Evolutionary conservation across 2,113 vertebrate genomes (phyloP).

Genomic region (Strix aluco): DNA sequence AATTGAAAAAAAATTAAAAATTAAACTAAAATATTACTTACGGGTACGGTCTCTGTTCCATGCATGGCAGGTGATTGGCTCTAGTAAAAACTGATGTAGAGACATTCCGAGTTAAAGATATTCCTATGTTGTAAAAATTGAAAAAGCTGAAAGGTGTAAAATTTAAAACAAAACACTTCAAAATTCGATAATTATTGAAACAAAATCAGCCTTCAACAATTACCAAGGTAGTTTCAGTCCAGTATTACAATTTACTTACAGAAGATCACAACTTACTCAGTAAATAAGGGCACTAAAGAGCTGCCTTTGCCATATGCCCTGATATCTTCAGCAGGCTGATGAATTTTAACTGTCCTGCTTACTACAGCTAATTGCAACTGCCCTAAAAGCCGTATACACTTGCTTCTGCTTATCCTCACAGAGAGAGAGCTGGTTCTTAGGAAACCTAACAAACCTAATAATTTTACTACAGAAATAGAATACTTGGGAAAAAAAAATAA

Average conservation of each 20-base stretch:
- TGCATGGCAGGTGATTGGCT: constrained; percentile 98
- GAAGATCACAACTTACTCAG: background rate
- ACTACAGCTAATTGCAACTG: background rate
- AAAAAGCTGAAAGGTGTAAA: constrained; percentile 60
- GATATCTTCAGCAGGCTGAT: background rate
- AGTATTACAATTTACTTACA: background rate
- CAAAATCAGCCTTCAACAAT: background rate
- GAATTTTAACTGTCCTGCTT: background rate
- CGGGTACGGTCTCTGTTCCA: constrained; percentile 98
- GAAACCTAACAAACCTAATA: background rate
- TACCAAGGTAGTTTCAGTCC: background rate
- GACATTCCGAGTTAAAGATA: constrained; percentile 84
- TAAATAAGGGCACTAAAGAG: background rate
- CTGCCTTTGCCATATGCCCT: background rate
- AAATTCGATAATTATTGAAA: background rate
- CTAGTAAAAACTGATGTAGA: constrained; percentile 96
- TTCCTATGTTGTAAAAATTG: constrained; percentile 57
- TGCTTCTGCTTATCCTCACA: background rate
- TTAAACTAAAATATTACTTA: constrained; percentile 67
- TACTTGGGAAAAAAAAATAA: background rate
- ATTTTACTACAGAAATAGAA: background rate
- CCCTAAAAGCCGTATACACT: background rate
- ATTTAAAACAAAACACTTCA: constrained; percentile 8
- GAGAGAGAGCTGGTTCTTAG: background rate
- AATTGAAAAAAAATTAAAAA: background rate